Conservation (phyloP, 2,888 invertebrate genomes). For the Troides aeacus region DNA sequence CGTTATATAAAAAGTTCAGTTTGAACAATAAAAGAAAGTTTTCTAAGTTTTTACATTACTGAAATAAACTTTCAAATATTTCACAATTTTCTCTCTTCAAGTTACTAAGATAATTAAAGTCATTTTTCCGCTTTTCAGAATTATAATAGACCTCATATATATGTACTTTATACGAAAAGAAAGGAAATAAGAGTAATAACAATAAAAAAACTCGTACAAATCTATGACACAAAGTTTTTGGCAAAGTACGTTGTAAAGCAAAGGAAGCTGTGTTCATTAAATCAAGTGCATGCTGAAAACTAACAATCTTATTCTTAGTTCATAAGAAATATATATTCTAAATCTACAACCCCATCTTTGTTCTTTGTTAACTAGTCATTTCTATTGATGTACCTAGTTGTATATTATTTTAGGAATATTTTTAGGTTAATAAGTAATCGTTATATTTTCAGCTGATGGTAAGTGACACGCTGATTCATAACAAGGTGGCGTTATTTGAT, state of each 20-base stretch:
- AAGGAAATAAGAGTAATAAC: constrained; percentile 22
- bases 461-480: too few relatives aligned
- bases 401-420: too few relatives aligned
- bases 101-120: not conserved
- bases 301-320: constrained; percentile 3
- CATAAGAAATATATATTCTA: not conserved
- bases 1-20: too few relatives aligned
- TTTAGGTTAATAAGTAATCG: too few relatives aligned
- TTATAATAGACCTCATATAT: not conserved
- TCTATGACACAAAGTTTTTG: constrained; percentile 20
- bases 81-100: not conserved
- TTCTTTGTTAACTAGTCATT: not conserved
- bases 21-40: too few relatives aligned
- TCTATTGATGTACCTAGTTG: too few relatives aligned
- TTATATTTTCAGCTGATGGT: too few relatives aligned
- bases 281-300: constrained; percentile 5
- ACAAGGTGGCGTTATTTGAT: too few relatives aligned
- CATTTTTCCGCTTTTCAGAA: not conserved
- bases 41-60: too few relatives aligned
- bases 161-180: constrained; percentile 10
- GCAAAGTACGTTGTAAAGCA: constrained; percentile 19
- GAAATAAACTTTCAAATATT: too few relatives aligned
- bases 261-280: constrained; percentile 20
- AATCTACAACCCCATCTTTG: not conserved
- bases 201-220: constrained; percentile 16